These are phyloP conservation scores for Dendronephthya gigantea DNA, from an alignment of 64 coral and sea anemone genomes.

Conservation along the genomic window DNA sequence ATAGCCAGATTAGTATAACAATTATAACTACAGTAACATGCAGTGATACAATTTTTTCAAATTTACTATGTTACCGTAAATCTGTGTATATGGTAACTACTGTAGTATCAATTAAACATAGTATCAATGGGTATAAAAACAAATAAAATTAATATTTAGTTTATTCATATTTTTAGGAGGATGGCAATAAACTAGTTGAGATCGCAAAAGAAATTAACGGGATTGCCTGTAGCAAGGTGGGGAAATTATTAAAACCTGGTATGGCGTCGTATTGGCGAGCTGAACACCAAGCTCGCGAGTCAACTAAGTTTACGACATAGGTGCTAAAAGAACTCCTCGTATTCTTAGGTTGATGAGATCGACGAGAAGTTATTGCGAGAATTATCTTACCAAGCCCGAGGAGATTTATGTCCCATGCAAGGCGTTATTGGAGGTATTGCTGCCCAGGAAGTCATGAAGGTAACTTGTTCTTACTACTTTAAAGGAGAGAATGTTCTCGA, in stretches of 20 bases:
- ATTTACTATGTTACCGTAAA: too few relatives aligned
- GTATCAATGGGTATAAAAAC: neutral
- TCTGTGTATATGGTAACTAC: too few relatives aligned
- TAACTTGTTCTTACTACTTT: too few relatives aligned
- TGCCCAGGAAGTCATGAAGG: constrained; percentile 99
- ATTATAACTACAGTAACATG: too few relatives aligned
- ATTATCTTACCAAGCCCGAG: constrained; percentile 32
- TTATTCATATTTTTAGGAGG: constrained; percentile 46
- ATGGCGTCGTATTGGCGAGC: too few relatives aligned
- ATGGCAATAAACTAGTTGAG: constrained; percentile 64
- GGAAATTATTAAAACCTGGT: too few relatives aligned
- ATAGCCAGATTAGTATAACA: too few relatives aligned
- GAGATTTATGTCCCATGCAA: constrained; percentile 94
- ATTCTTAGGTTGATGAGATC: neutral
- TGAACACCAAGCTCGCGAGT: too few relatives aligned
- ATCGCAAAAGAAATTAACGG: constrained; percentile 88
- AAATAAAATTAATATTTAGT: neutral
- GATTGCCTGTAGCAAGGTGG: constrained; percentile 64
- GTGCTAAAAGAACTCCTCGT: too few relatives aligned
- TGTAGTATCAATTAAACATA: neutral
- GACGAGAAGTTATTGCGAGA: constrained; percentile 7
- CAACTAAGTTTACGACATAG: too few relatives aligned
- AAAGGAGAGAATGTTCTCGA: too few relatives aligned
- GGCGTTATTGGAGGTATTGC: constrained; percentile 91
- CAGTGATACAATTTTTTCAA: too few relatives aligned